Evolutionary conservation across 2,797 vertebrate genomes (phyloP).

Genomic region (Enoplosus armatus): DNA sequence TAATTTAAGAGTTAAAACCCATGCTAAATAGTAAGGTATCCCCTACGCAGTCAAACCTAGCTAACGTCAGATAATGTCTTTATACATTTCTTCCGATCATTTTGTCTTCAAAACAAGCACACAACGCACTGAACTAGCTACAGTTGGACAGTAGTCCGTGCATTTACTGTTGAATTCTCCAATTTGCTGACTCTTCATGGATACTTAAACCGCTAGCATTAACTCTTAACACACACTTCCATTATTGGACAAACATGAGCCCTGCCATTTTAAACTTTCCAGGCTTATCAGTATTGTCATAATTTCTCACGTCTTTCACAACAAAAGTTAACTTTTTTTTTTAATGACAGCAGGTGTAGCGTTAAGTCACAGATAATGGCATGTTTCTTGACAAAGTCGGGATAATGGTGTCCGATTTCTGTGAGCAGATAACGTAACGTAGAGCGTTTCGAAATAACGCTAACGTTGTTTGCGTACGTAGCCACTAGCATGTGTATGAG

Average conservation of each 20-base stretch:
- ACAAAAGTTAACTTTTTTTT: rapidly evolving
- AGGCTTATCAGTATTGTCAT: background rate
- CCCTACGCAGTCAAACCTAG: background rate
- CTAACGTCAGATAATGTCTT: background rate
- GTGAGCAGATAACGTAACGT: background rate
- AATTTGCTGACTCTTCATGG: background rate
- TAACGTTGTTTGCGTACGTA: background rate
- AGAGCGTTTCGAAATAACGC: background rate
- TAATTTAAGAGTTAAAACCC: no score
- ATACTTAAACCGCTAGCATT: background rate
- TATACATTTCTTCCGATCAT: no score
- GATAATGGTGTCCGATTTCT: slow-evolving; percentile 9
- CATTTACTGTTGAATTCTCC: background rate
- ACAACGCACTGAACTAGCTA: background rate
- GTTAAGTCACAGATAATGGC: background rate
- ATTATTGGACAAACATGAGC: slow-evolving; percentile 4
- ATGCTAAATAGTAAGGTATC: background rate
- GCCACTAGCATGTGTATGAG: background rate
- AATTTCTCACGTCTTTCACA: rapidly evolving
- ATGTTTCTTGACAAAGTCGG: background rate
- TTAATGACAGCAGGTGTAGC: background rate
- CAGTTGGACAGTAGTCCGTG: background rate
- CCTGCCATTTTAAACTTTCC: background rate
- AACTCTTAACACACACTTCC: background rate
- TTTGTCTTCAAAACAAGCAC: background rate